phyloP scores from a whole-genome alignment of 2,113 vertebrate genomes.

The Clarias magur region DNA sequence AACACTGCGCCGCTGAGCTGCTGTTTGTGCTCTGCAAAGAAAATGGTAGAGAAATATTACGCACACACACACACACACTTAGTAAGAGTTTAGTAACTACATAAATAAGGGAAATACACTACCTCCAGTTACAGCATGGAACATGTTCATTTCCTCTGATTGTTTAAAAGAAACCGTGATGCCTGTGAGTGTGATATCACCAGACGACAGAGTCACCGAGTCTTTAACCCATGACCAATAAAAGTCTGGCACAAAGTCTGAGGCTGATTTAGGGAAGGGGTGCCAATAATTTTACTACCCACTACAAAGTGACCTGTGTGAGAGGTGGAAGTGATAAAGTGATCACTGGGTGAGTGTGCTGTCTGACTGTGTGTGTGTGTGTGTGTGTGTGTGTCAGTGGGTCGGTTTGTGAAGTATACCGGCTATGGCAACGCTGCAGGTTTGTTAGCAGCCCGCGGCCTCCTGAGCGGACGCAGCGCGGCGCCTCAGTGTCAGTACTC shows the following conservation, averaged over 20 bases:
- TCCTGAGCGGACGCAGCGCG: conserved; percentile 61
- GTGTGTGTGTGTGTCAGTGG: conserved; percentile 61
- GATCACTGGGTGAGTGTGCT: neutral
- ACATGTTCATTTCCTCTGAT: too few species aligned
- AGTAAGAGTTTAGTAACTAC: neutral
- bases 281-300: neutral
- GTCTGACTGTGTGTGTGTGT: conserved; percentile 1
- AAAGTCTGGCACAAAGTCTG: neutral
- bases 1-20: conserved; percentile 79
- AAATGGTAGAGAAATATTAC: conserved; percentile 66
- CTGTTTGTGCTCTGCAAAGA: conserved; percentile 84
- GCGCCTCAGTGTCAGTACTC: conserved; percentile 66
- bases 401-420: conserved; percentile 80
- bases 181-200: too few species aligned
- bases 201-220: too few species aligned
- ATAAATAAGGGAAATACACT: too few species aligned
- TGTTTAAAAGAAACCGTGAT: too few species aligned
- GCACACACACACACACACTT: too few species aligned
- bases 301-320: neutral
- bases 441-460: conserved; percentile 73
- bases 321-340: neutral
- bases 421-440: conserved; percentile 81
- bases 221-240: neutral
- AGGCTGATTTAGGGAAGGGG: neutral
- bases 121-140: too few species aligned